phyloP scores from a whole-genome alignment of 2,113 vertebrate genomes.

The Nicator chloris region DNA sequence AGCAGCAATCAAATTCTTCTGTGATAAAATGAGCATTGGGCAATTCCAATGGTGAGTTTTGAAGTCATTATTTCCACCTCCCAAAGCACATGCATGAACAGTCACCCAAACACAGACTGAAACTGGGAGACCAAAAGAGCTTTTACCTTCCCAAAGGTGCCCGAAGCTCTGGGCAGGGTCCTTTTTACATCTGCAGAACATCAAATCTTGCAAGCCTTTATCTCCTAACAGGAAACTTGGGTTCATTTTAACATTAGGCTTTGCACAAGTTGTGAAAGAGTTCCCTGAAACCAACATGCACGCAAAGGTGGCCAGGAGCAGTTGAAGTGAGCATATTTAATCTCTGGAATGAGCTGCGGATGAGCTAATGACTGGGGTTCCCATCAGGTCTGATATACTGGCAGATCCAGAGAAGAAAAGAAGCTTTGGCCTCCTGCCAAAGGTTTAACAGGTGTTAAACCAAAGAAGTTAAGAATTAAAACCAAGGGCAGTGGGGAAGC shows the following conservation, averaged over 20 bases:
- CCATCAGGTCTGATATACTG: background rate
- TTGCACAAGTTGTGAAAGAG: background rate
- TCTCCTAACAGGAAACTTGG: background rate
- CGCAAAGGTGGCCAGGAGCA: accelerated
- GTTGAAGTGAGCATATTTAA: background rate
- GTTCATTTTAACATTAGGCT: background rate
- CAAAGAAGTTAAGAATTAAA: background rate
- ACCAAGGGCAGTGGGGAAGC: background rate
- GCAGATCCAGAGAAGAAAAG: background rate
- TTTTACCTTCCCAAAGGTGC: background rate
- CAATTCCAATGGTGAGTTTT: background rate
- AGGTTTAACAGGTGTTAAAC: background rate
- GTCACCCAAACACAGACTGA: background rate
- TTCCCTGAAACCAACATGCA: background rate
- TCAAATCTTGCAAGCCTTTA: background rate
- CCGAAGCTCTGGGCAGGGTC: background rate
- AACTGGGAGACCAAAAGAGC: background rate
- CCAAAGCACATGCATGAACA: background rate
- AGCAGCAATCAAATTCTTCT: background rate
- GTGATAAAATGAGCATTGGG: background rate
- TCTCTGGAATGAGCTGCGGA: background rate
- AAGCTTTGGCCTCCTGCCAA: background rate
- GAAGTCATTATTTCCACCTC: background rate
- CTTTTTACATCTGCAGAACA: background rate
- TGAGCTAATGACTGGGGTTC: background rate